Percentiles rank a stretch among this genome's conserved stretches.
These are phyloP conservation scores for Lipophrys pholis DNA, from an alignment of 2,113 vertebrate genomes.

Conservation along the genomic window DNA sequence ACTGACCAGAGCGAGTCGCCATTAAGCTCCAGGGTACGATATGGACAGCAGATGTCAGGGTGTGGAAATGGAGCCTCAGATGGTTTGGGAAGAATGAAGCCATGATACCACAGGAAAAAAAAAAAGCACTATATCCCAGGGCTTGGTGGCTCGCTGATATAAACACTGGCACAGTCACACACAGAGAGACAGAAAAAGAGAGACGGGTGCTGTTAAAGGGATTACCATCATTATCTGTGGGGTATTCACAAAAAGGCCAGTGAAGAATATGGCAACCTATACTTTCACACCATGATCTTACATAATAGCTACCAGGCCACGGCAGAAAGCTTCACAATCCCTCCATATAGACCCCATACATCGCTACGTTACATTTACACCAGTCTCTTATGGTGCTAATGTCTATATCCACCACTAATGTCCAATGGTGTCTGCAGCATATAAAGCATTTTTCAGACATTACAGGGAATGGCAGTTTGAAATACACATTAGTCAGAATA, in stretches of 20 bases:
- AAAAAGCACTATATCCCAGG: slow-evolving; percentile 51
- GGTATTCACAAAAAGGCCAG: slow-evolving; percentile 8
- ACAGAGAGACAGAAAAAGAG: slow-evolving; percentile 41
- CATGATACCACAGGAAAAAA: slow-evolving; percentile 33
- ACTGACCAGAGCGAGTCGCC: slow-evolving; percentile 55
- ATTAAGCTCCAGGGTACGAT: slow-evolving; percentile 61
- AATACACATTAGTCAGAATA: background rate
- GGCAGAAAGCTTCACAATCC: background rate
- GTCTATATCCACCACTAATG: background rate
- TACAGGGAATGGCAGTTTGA: background rate
- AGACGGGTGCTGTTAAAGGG: slow-evolving; percentile 36
- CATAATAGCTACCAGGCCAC: slow-evolving; percentile 2
- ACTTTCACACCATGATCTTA: slow-evolving; percentile 18
- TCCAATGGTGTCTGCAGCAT: background rate
- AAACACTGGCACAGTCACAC: slow-evolving; percentile 54
- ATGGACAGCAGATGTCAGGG: slow-evolving; percentile 68
- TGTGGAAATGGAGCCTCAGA: slow-evolving; percentile 60
- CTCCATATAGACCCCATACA: background rate
- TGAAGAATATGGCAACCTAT: slow-evolving; percentile 21
- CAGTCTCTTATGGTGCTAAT: background rate
- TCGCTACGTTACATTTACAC: background rate
- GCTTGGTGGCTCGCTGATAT: slow-evolving; percentile 35
- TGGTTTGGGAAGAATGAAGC: slow-evolving; percentile 57
- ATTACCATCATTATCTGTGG: slow-evolving; percentile 40
- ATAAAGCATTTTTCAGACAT: background rate